Base-by-base conservation (phyloP, 2,888 invertebrate genomes). In the Trisateles emortualis region DNA sequence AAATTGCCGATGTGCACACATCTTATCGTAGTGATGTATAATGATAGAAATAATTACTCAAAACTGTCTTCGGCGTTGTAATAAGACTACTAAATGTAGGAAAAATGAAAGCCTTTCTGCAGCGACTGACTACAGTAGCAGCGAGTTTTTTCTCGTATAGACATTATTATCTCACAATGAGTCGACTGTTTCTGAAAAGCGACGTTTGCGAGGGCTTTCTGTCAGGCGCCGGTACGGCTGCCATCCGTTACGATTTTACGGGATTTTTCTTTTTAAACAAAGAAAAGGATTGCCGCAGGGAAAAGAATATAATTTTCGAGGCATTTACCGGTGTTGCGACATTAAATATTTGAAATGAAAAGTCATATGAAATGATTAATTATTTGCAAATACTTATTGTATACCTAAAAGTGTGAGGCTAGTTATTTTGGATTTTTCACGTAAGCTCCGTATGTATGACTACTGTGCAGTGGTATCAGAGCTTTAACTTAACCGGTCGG, bases 141-240 rank as follows among this genome's bases (percentile, higher is more conserved):
- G 6, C 54, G 40, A 30, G 39, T 51, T 50, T 61, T 63, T 51
- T 47, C 14, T 32, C 35, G 17, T 36, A 41, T 42, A 59, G 57
- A 63, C 54, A 53, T 66, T 71, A 63, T 73, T 63, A 63, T 70
- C 53, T 60, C 39, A 53, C 59, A 70, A 70, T 67, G 71, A 67
- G 49, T 51, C 52, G 56, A 53, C 71, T 56, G 57, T 73, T 67
- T 55, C 59, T 52, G 55, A 64, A 68, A 58, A 41, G 59, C 59
- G 52, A 59, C 56, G 52, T 43, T 49, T 43, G 46, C 52, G 54
- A 56, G 44, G 19, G 53, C 58, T 63, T 51, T 52, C 52, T 29
- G 54, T 49, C 59, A 52, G 51, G 29, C 33, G 44, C 50, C 50
- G 8, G 48, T 45, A 49, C 40, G 47, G 45, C 43, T 8, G 24